Conservation (phyloP, 2,113 vertebrate genomes). For the Enhydra lutris region DNA sequence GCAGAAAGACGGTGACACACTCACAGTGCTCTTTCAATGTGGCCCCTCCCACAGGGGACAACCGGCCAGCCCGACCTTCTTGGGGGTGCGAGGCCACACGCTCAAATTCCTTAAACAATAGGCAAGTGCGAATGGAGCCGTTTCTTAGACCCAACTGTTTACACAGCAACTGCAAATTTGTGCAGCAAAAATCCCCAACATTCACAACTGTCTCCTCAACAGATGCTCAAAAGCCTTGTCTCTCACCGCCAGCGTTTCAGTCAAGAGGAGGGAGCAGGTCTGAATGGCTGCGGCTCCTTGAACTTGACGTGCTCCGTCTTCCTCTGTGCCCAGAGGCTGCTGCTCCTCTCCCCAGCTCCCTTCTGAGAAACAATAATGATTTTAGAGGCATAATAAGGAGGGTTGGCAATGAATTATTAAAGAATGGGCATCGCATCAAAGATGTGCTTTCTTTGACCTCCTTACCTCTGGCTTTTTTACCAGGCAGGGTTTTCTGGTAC, state of each 20-base stretch:
- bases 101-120: slow-evolving; percentile 47
- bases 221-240: neutral
- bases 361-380: neutral
- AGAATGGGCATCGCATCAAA: slow-evolving; percentile 13
- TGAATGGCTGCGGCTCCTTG: rapidly evolving
- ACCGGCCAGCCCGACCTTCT: neutral
- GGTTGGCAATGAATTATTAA: slow-evolving; percentile 67
- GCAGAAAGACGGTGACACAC: neutral
- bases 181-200: neutral
- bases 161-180: slow-evolving; percentile 1
- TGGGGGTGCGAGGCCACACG: neutral
- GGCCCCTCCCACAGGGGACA: neutral
- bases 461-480: neutral
- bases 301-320: neutral
- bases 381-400: slow-evolving; percentile 34
- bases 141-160: neutral
- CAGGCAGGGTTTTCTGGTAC: neutral
- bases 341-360: neutral
- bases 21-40: neutral
- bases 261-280: neutral
- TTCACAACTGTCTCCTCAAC: neutral
- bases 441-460: slow-evolving; percentile 7
- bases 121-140: neutral
- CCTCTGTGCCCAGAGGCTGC: neutral
- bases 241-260: neutral